These are phyloP conservation scores for Melopsittacus undulatus DNA, from an alignment of 2,797 vertebrate genomes.

Conservation along the genomic window DNA sequence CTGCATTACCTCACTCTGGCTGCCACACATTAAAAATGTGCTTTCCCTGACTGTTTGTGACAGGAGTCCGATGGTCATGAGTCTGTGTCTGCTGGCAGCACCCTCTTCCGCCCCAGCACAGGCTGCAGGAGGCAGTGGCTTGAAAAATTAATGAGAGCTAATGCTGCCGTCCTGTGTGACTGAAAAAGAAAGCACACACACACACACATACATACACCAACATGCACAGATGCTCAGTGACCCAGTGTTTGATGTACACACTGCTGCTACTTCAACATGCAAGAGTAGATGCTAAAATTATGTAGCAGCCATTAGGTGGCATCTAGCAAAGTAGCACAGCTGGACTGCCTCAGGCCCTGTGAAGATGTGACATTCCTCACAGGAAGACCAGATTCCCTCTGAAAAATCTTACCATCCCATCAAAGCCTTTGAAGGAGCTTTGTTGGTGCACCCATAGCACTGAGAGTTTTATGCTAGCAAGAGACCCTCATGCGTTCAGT, in stretches of 20 bases:
- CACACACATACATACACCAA: rapidly evolving
- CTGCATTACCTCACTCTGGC: conserved; percentile 21
- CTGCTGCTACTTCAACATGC: neutral
- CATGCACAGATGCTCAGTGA: neutral
- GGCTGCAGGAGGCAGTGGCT: neutral
- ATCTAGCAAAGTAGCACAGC: neutral
- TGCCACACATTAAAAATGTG: neutral
- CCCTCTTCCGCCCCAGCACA: neutral
- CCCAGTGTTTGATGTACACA: neutral
- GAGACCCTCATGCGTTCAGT: rapidly evolving
- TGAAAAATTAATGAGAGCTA: conserved; percentile 27
- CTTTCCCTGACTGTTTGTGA: neutral
- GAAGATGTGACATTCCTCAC: neutral
- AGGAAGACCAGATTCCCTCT: neutral
- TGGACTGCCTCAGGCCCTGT: neutral
- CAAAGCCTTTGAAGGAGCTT: neutral
- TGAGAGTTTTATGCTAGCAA: rapidly evolving
- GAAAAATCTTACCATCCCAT: neutral
- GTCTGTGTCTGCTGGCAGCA: conserved; percentile 20
- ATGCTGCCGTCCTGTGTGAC: neutral
- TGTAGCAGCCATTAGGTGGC: neutral
- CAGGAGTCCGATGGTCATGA: neutral
- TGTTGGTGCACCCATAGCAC: neutral
- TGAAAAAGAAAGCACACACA: neutral
- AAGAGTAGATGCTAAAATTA: neutral